Conservation (phyloP, 2,797 vertebrate species). For the Acanthurus tractus region DNA sequence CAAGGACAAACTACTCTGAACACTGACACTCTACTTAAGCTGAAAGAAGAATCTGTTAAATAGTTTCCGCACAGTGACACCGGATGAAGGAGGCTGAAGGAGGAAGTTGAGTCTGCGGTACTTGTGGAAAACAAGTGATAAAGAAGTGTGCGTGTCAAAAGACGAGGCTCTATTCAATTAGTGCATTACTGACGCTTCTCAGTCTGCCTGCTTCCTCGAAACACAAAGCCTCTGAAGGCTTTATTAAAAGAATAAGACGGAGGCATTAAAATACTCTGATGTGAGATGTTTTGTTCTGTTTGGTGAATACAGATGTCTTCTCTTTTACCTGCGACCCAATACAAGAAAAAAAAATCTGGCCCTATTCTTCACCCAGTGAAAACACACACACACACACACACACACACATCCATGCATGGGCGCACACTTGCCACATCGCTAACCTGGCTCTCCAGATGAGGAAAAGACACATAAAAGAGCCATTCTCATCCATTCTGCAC, state of each 20-base stretch:
- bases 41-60: conserved; percentile 15
- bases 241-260: conserved; percentile 17
- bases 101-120: not conserved
- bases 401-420: conserved; percentile 22
- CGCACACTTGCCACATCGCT: conserved; percentile 62
- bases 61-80: conserved; percentile 43
- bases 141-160: conserved; percentile 41
- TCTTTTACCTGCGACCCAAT: conserved; percentile 56
- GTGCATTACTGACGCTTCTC: conserved; percentile 28
- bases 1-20: not conserved
- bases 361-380: conserved; percentile 11
- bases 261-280: conserved; percentile 36
- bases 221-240: conserved; percentile 49
- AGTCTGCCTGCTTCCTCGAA: conserved; percentile 48
- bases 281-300: conserved; percentile 45
- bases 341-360: conserved; percentile 22
- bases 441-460: conserved; percentile 75
- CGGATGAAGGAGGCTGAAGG: conserved; percentile 19
- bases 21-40: not conserved
- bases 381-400: conserved; percentile 7
- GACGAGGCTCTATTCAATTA: conserved; percentile 35
- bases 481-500: conserved; percentile 79
- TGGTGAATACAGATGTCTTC: conserved; percentile 38
- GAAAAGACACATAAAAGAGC: conserved; percentile 77
- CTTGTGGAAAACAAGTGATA: conserved; percentile 59